These are phyloP conservation scores for Procambarus virginalis DNA, from an alignment of 1,140 invertebrate genomes.

Conservation along the genomic window DNA sequence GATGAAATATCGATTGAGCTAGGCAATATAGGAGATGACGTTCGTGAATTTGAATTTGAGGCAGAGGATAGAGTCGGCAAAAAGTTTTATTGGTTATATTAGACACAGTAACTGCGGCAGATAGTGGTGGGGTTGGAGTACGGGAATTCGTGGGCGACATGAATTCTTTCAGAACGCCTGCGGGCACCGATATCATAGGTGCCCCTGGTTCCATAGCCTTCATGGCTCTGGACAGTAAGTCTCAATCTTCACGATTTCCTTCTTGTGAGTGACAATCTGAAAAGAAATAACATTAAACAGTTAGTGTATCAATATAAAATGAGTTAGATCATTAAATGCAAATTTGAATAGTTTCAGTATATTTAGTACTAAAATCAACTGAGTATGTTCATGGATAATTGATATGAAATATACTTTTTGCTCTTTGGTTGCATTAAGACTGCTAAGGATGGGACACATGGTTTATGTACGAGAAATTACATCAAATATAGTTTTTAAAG, in stretches of 20 bases:
- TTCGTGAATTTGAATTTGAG: not conserved
- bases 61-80: not conserved
- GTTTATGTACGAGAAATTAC: too few species aligned
- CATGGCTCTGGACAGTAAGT: not conserved
- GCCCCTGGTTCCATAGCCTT: slow-evolving; percentile 27
- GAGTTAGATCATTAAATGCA: too few species aligned
- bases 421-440: too few species aligned
- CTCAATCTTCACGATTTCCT: not conserved
- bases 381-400: too few species aligned
- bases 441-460: too few species aligned
- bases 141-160: slow-evolving; percentile 10
- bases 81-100: not conserved
- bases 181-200: slow-evolving; percentile 41
- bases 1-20: not conserved
- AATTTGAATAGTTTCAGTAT: too few species aligned
- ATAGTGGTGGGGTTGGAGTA: not conserved
- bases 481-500: too few species aligned
- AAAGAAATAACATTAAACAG: not conserved
- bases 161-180: slow-evolving; percentile 38
- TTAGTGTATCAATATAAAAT: not conserved
- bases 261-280: not conserved
- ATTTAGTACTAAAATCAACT: too few species aligned
- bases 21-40: slow-evolving; percentile 13
- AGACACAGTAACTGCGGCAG: not conserved
- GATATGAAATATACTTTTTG: too few species aligned